Conservation (phyloP, 2,888 invertebrate genomes). For the Enoplolaimus lenunculus region DNA sequence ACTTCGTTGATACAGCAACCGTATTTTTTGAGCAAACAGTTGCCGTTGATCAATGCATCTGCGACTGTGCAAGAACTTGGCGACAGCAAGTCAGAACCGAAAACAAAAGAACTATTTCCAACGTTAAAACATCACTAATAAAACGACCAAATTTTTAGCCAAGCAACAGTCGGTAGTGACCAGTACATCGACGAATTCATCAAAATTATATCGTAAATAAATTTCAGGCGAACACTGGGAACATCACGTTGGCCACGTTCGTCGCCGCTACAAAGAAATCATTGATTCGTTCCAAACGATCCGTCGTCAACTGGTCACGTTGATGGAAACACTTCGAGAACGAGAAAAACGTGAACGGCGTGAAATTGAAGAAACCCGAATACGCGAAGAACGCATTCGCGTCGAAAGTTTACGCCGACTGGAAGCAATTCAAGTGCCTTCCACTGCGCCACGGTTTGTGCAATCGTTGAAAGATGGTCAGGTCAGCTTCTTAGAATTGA, state of each 20-base stretch:
- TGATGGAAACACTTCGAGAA: neutral
- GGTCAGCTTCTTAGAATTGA: too few species aligned
- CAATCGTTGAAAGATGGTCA: neutral
- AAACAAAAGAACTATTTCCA: neutral
- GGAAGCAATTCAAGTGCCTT: too few species aligned
- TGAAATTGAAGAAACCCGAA: conserved; percentile 7
- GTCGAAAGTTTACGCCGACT: too few species aligned
- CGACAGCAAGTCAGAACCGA: too few species aligned
- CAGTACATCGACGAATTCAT: too few species aligned
- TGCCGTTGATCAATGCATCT: too few species aligned
- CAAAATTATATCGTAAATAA: neutral
- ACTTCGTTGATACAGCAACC: too few species aligned
- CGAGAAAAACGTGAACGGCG: neutral
- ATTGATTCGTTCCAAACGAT: conserved; percentile 18
- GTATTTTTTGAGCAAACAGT: too few species aligned
- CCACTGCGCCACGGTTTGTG: neutral
- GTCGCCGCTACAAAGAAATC: conserved; percentile 21
- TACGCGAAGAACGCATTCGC: too few species aligned
- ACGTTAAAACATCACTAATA: neutral
- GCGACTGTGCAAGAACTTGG: too few species aligned
- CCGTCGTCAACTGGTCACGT: neutral
- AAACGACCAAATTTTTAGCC: too few species aligned
- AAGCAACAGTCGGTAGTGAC: too few species aligned
- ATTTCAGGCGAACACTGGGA: conserved; percentile 19
- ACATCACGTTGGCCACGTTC: neutral